A percentile compares a stretch with the other conserved stretches of the same genome.
Conservation (phyloP, 1,140 invertebrate species). For the Drosophila sturtevanti region DNA sequence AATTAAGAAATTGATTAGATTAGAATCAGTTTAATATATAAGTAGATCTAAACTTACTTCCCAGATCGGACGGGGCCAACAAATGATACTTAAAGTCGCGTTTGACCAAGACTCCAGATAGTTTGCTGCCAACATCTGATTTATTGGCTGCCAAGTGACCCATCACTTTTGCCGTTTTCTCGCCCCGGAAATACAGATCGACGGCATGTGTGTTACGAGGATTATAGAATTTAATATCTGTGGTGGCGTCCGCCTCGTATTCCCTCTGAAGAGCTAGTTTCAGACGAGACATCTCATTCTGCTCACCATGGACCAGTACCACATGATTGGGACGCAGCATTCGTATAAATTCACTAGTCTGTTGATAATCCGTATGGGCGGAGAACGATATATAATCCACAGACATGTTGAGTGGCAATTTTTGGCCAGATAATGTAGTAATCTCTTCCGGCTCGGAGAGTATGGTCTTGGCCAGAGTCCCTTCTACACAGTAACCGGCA, state of each 20-base stretch:
- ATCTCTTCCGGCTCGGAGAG: constrained; percentile 99
- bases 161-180: constrained; percentile 99
- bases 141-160: constrained; percentile 93
- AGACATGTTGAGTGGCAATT: constrained; percentile 97
- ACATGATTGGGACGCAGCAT: constrained; percentile 97
- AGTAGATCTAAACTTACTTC: constrained; percentile 85
- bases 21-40: not conserved
- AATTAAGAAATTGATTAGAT: not conserved
- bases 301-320: constrained; percentile 97
- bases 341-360: constrained; percentile 98
- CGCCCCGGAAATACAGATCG: constrained; percentile 96
- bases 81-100: constrained; percentile 99
- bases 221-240: constrained; percentile 96
- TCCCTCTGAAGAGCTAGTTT: constrained; percentile 97
- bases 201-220: constrained; percentile 97
- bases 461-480: constrained; percentile 98
- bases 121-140: constrained; percentile 89
- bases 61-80: constrained; percentile 94
- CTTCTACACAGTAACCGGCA: constrained; percentile 99
- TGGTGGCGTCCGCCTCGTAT: constrained; percentile 95
- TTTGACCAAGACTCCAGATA: constrained; percentile 98
- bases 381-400: constrained; percentile 99
- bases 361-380: constrained; percentile 99
- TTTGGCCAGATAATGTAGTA: constrained; percentile 96
- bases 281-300: constrained; percentile 98